These are phyloP conservation scores for Hoplostethus atlanticus DNA, from an alignment of 2,797 vertebrate genomes.

Conservation along the genomic window DNA sequence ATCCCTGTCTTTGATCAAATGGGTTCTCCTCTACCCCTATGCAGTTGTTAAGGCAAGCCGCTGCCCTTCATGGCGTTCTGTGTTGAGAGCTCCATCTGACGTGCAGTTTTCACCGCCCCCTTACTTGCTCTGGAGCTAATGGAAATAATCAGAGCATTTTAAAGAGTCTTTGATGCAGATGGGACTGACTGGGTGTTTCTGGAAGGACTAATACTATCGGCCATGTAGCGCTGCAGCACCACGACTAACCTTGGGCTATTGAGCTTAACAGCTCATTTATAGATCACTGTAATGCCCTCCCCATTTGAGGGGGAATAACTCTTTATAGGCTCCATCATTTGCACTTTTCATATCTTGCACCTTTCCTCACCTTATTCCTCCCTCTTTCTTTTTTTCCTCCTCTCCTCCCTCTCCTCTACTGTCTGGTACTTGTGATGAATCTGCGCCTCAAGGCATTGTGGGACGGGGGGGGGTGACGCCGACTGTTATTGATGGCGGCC, in stretches of 20 bases:
- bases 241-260: conserved; percentile 84
- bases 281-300: conserved; percentile 79
- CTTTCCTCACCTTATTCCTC: conserved; percentile 39
- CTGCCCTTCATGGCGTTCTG: conserved; percentile 34
- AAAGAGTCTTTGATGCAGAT: conserved; percentile 51
- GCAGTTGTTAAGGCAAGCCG: conserved; percentile 46
- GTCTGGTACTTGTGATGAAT: conserved; percentile 71
- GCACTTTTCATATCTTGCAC: conserved; percentile 58
- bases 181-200: conserved; percentile 47
- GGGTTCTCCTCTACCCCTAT: conserved; percentile 31
- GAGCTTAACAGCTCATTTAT: conserved; percentile 85
- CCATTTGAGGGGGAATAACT: conserved; percentile 83
- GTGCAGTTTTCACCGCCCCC: conserved; percentile 31
- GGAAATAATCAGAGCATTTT: conserved; percentile 65
- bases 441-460: conserved; percentile 61
- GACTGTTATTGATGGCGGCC: conserved; percentile 61
- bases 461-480: conserved; percentile 48
- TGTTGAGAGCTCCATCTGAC: conserved; percentile 44
- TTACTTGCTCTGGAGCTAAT: conserved; percentile 53
- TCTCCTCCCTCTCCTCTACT: conserved; percentile 53
- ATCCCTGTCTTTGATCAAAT: conserved; percentile 53
- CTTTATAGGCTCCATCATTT: conserved; percentile 77
- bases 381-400: conserved; percentile 25
- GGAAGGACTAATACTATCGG: conserved; percentile 48
- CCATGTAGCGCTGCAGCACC: conserved; percentile 43